These are phyloP conservation scores for Lysandra coridon DNA, from an alignment of 2,888 invertebrate species.

Conservation along the genomic window DNA sequence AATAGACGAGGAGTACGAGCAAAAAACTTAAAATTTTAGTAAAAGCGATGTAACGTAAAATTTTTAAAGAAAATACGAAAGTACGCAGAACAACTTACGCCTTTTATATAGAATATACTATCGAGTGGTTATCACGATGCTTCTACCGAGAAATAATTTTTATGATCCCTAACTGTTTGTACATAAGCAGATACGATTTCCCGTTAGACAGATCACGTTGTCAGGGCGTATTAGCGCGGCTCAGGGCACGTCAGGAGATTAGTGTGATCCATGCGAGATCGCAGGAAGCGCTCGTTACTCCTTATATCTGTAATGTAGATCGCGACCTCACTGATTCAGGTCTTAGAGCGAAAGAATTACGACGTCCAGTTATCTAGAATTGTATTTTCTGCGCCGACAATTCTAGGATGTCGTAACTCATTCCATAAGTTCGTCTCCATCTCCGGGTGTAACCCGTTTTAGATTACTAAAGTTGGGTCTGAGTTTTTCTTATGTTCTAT, in stretches of 20 bases:
- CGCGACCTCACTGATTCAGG: slow-evolving; percentile 22
- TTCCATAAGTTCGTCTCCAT: background rate
- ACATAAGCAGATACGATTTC: background rate
- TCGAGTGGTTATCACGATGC: background rate
- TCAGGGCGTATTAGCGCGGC: slow-evolving; percentile 21
- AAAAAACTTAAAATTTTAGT: background rate
- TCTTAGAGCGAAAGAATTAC: slow-evolving; percentile 7
- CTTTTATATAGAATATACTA: background rate
- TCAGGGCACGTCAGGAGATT: slow-evolving; percentile 20
- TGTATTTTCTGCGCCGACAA: background rate
- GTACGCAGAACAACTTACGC: background rate
- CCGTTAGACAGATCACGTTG: slow-evolving; percentile 25
- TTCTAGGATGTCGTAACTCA: background rate
- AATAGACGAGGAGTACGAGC: background rate
- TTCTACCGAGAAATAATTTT: background rate
- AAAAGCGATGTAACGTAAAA: background rate
- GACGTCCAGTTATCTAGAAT: background rate
- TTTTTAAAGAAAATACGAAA: background rate
- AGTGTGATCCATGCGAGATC: slow-evolving; percentile 27
- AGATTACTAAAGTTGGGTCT: background rate
- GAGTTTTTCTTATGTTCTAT: background rate
- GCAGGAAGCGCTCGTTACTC: slow-evolving; percentile 26
- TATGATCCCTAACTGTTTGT: background rate
- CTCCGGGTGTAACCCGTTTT: background rate
- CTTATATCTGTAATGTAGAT: slow-evolving; percentile 20